Conservation (phyloP, 2,797 vertebrate genomes). For the Peromyscus aztecus region DNA sequence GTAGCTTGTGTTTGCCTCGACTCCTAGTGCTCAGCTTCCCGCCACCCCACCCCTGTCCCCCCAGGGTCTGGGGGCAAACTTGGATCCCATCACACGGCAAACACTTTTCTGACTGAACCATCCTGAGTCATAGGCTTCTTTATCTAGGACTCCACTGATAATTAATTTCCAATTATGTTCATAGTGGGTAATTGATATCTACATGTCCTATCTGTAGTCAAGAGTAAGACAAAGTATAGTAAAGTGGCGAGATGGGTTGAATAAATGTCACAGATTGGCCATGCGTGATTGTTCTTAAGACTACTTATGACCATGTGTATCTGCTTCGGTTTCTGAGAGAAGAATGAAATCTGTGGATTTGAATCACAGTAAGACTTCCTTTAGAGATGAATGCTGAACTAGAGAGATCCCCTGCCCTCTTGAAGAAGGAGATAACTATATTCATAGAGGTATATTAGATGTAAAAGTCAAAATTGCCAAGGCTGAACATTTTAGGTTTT, state of each 20-base stretch:
- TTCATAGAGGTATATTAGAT: neutral
- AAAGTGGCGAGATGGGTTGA: neutral
- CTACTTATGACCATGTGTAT: neutral
- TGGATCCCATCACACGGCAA: neutral
- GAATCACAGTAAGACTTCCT: neutral
- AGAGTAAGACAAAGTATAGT: neutral
- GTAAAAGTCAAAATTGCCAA: constrained; percentile 19
- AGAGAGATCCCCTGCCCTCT: neutral
- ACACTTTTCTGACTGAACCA: neutral
- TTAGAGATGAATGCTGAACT: constrained; percentile 22
- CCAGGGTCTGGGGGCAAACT: neutral
- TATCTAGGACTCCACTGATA: neutral
- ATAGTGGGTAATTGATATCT: neutral
- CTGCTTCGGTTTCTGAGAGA: neutral
- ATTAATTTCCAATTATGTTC: neutral
- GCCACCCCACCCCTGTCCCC: too few relatives aligned
- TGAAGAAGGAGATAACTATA: neutral
- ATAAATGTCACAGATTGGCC: constrained; percentile 26
- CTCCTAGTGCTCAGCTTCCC: too few relatives aligned
- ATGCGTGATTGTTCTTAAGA: neutral
- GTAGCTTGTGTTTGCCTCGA: neutral
- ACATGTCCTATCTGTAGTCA: neutral
- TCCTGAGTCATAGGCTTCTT: neutral
- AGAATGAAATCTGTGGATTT: neutral
- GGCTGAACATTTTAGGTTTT: neutral